Conservation (phyloP, 2,113 vertebrate species). For the Phaethon lepturus region DNA sequence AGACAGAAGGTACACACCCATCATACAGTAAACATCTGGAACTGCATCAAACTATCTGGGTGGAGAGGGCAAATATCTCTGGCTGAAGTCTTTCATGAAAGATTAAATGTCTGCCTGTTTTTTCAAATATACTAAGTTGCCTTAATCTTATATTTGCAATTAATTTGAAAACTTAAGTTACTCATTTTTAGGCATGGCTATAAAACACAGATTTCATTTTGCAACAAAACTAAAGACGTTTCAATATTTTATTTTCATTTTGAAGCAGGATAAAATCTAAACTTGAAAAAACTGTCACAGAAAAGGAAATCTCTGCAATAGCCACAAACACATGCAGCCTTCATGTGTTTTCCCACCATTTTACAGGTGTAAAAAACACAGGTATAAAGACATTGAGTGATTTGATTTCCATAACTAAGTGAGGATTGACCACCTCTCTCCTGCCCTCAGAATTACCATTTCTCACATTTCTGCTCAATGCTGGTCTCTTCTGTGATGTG, state of each 20-base stretch:
- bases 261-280: neutral
- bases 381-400: neutral
- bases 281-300: neutral
- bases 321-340: neutral
- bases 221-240: neutral
- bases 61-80: conserved; percentile 20
- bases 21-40: conserved; percentile 45
- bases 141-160: neutral
- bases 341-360: neutral
- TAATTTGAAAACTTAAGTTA: neutral
- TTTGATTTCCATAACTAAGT: neutral
- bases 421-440: neutral
- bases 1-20: conserved; percentile 30
- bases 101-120: neutral
- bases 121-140: neutral
- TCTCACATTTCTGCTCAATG: neutral
- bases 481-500: neutral
- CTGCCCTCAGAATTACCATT: neutral
- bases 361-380: neutral
- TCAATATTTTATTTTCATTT: neutral
- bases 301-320: neutral
- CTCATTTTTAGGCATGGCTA: neutral
- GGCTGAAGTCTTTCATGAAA: conserved; percentile 1
- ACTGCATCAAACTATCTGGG: conserved; percentile 3
- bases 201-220: neutral